Percentiles rank a stretch among this genome's conserved stretches.
These are phyloP conservation scores for Montipora sp. DNA, from an alignment of 64 coral and sea anemone genomes.

Conservation along the genomic window DNA sequence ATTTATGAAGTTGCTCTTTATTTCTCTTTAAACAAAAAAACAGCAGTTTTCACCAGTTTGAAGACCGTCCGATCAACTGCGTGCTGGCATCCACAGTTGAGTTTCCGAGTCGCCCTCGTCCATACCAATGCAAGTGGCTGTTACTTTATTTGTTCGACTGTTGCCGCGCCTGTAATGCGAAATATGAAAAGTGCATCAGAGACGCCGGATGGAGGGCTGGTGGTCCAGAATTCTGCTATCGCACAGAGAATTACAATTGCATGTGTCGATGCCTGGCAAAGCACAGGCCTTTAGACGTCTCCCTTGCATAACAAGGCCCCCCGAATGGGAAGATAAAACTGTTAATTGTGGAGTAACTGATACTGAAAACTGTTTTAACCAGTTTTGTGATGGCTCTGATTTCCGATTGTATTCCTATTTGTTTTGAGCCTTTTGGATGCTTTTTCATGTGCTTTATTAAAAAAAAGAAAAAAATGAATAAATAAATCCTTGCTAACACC, in stretches of 20 bases:
- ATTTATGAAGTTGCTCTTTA: not conserved
- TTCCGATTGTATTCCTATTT: too few species aligned
- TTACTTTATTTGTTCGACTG: not conserved
- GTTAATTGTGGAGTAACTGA: too few species aligned
- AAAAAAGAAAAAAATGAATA: too few species aligned
- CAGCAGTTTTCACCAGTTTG: not conserved
- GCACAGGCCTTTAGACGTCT: not conserved
- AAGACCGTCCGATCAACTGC: not conserved
- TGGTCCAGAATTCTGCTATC: constrained; percentile 16
- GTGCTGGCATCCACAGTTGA: constrained; percentile 6
- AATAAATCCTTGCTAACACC: too few species aligned
- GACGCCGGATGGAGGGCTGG: too few species aligned
- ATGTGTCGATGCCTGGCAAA: constrained; percentile 7
- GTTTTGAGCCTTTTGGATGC: too few species aligned
- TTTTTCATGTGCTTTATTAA: too few species aligned
- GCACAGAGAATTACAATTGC: not conserved
- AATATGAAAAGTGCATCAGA: not conserved
- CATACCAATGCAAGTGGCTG: not conserved
- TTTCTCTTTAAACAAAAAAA: not conserved
- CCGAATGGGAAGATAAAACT: too few species aligned
- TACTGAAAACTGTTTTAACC: not conserved
- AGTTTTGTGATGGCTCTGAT: too few species aligned
- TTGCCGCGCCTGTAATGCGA: not conserved
- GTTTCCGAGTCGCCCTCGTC: not conserved
- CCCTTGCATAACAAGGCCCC: too few species aligned